These are phyloP conservation scores for Muricea muricata DNA, from an alignment of 92 coral and sea anemone genomes.

Conservation along the genomic window DNA sequence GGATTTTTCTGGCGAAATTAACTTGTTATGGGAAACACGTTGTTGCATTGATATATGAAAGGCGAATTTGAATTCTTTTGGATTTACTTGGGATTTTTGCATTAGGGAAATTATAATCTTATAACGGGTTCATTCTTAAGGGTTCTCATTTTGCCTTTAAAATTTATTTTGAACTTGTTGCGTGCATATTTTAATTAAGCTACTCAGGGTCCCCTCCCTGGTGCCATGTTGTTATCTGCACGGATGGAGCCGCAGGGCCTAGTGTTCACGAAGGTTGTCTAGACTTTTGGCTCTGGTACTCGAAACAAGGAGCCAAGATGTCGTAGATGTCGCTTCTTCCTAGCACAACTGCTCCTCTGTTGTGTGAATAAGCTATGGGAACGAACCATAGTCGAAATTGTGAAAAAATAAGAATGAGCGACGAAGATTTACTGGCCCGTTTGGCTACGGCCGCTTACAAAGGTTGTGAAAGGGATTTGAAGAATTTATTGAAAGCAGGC, in stretches of 20 bases:
- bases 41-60: slow-evolving; percentile 4
- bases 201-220: slow-evolving; percentile 51
- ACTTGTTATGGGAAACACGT: slow-evolving; percentile 18
- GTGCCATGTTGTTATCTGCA: slow-evolving; percentile 32
- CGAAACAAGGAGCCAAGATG: slow-evolving; percentile 87
- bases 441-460: slow-evolving; percentile 96
- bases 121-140: slow-evolving; percentile 13
- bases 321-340: slow-evolving; percentile 70
- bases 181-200: background rate
- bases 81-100: background rate
- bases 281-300: slow-evolving; percentile 66
- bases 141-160: slow-evolving; percentile 16
- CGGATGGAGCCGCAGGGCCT: slow-evolving; percentile 57
- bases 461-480: slow-evolving; percentile 95
- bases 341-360: slow-evolving; percentile 68
- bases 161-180: slow-evolving; percentile 1
- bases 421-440: slow-evolving; percentile 90
- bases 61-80: slow-evolving; percentile 38
- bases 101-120: background rate
- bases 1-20: slow-evolving; percentile 11
- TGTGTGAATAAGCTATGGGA: slow-evolving; percentile 90
- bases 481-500: slow-evolving; percentile 93
- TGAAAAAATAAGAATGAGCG: slow-evolving; percentile 91
- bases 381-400: slow-evolving; percentile 93
- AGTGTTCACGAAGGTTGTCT: slow-evolving; percentile 38